Conservation (phyloP, 2,888 invertebrate genomes). For the Sarcophaga variegata region DNA sequence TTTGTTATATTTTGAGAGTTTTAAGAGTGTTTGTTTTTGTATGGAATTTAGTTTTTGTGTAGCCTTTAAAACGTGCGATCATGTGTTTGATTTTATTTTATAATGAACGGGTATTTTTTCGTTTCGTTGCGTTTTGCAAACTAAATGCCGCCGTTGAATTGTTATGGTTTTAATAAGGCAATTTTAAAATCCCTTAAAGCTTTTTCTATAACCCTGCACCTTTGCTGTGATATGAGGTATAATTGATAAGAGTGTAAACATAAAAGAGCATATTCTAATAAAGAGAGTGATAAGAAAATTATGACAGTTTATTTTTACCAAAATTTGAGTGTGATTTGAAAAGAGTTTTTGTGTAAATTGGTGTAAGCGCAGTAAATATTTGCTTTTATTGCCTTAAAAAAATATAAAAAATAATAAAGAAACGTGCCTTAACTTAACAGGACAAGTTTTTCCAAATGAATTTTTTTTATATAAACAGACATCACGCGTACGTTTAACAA, state of each 20-base stretch:
- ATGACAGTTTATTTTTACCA: constrained; percentile 24
- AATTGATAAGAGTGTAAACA: not conserved
- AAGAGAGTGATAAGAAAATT: constrained; percentile 41
- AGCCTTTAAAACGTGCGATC: constrained; percentile 57
- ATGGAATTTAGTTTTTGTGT: constrained; percentile 47
- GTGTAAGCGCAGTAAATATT: constrained; percentile 60
- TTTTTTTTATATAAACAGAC: constrained; percentile 52
- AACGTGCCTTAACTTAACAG: constrained; percentile 57
- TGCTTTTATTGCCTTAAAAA: constrained; percentile 21
- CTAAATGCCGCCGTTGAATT: constrained; percentile 60
- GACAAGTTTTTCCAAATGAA: constrained; percentile 55
- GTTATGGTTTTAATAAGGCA: not conserved
- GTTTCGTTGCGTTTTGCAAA: not conserved
- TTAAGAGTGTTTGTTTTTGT: constrained; percentile 16
- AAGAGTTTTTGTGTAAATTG: constrained; percentile 44
- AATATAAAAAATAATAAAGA: constrained; percentile 19
- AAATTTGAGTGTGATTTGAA: constrained; percentile 2
- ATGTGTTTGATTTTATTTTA: constrained; percentile 16
- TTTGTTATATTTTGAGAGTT: not conserved
- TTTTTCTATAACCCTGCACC: not conserved
- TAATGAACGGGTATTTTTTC: constrained; percentile 36
- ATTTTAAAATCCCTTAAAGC: constrained; percentile 37
- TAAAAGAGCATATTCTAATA: not conserved
- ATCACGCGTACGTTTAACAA: constrained; percentile 66
- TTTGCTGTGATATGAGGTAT: not conserved